Percentiles rank a stretch among this genome's conserved stretches.
phyloP scores from a whole-genome alignment of 1,140 invertebrate species.

The Camponotus floridanus region DNA sequence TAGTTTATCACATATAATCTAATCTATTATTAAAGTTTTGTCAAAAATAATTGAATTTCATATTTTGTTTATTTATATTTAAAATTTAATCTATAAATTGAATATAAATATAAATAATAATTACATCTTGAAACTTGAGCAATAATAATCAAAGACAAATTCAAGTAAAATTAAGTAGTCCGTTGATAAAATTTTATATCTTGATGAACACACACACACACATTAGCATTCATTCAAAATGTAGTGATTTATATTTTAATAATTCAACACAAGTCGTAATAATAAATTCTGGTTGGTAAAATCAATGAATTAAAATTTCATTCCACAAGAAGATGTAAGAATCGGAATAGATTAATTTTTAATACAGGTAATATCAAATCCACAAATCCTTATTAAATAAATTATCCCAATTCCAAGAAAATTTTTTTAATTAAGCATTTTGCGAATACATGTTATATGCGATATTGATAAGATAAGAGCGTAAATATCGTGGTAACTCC shows the following conservation, averaged over 20 bases:
- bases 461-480: conserved; percentile 46
- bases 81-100: background rate
- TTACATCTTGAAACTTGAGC: background rate
- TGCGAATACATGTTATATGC: background rate
- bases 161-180: background rate
- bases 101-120: background rate
- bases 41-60: too few species aligned
- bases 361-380: background rate
- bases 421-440: conserved; percentile 31
- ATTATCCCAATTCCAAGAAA: conserved; percentile 34
- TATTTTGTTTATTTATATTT: background rate
- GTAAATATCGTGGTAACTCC: conserved; percentile 15
- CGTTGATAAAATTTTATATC: conserved; percentile 3
- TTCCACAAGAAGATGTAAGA: background rate
- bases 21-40: too few species aligned
- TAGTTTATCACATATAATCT: too few species aligned
- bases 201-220: background rate
- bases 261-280: background rate
- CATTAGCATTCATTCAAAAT: background rate
- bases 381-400: background rate
- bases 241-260: background rate
- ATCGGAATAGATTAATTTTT: conserved; percentile 9
- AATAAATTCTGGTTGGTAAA: conserved; percentile 20
- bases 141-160: background rate
- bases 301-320: conserved; percentile 46